A percentile compares a stretch with the other conserved stretches of the same genome.
Conservation (phyloP, 1,140 invertebrate genomes). For the Drosophila baimaii region DNA sequence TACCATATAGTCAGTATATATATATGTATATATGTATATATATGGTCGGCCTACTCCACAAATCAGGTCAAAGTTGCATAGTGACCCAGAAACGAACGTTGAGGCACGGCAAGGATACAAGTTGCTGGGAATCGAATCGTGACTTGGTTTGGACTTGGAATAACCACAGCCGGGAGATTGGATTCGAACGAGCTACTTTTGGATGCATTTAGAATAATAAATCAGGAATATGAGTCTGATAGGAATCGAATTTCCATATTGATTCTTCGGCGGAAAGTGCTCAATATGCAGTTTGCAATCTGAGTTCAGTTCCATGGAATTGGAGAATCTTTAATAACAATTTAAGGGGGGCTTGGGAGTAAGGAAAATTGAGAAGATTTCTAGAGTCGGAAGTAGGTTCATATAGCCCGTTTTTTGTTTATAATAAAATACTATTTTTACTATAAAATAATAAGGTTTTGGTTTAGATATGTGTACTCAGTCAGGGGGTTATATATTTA, state of each 20-base stretch:
- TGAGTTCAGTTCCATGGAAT: neutral
- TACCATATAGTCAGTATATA: constrained; percentile 1
- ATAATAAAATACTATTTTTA: neutral
- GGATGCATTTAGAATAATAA: constrained; percentile 5
- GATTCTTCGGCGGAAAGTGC: too few relatives aligned
- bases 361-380: neutral
- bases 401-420: too few relatives aligned
- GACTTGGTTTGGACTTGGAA: constrained; percentile 12
- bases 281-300: neutral
- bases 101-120: constrained; percentile 57
- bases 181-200: neutral
- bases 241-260: neutral
- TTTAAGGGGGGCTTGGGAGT: too few relatives aligned
- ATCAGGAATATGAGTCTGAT: neutral
- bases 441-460: too few relatives aligned
- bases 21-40: constrained; percentile 4
- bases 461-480: neutral
- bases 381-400: neutral
- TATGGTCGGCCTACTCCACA: constrained; percentile 37
- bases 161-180: neutral
- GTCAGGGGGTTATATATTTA: too few relatives aligned
- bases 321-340: neutral
- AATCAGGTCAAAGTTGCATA: constrained; percentile 79
- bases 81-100: constrained; percentile 68
- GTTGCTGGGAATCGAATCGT: constrained; percentile 43